Base-by-base conservation (phyloP, 2,888 invertebrate genomes). In the Drosophila testacea region DNA sequence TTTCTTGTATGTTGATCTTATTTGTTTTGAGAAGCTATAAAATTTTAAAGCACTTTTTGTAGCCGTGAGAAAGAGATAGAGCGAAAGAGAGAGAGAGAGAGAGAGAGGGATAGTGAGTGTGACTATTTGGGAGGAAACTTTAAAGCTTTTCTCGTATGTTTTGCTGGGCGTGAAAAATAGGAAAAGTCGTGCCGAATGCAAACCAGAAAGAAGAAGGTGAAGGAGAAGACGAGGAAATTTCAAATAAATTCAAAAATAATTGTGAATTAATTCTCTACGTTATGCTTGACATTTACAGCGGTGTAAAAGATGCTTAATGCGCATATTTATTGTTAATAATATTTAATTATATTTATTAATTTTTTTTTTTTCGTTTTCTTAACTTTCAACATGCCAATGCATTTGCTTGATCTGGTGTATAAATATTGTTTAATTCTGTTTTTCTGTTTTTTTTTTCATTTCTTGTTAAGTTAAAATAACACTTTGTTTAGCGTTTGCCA, bases 241-340 rank as follows among this genome's bases (percentile, higher is more conserved):
- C 44, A 41, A 57, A 9, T 6, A 6, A 30, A 38, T 16, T n/a
- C 4, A 0, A 30, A 38, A 56, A 42, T 50, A 54, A 38, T 47
- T 56, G 42, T 63, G 27, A 36, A 30, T 73, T 77, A 61, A 47
- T 63, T 48, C 46, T 61, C 73, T 68, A 68, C 64, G 41, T 65
- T 56, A 60, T 71, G 85, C 79, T 69, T 73, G 68, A 79, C 72
- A 83, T 87, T 79, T 87, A 83, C 83, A 85, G 83, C 88, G 69
- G 60, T 79, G 70, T 74, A 79, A 69, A 73, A 69, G 69, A 74
- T 73, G 63, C 65, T 57, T 60, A 67, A 73, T 71, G 62, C 62
- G 50, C 60, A 67, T 70, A 47, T 64, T 60, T 73, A 47, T 64
- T 44, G 42, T 66, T 72, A 68, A 63, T 73, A 60, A 60, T 73